Conservation (phyloP, 2,797 vertebrate species). For the Gadopsis marmoratus region DNA sequence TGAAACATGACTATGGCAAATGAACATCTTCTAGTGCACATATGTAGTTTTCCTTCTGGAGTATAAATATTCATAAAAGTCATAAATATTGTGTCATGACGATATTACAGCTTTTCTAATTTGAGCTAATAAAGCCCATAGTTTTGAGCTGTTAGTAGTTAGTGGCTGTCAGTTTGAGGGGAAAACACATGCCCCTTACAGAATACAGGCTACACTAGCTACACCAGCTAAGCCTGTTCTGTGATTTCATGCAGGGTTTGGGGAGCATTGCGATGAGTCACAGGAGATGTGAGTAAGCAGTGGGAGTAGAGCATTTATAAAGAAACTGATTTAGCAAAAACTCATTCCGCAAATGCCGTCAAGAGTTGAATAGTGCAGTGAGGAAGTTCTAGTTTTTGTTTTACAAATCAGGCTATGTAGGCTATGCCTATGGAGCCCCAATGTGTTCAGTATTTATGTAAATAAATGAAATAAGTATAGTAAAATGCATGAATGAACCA, state of each 20-base stretch:
- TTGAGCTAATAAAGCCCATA: conserved; percentile 36
- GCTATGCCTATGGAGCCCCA: neutral
- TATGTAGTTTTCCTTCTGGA: conserved; percentile 6
- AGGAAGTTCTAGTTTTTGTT: conserved; percentile 31
- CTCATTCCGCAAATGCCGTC: conserved; percentile 14
- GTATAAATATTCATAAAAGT: conserved; percentile 7
- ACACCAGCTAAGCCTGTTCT: conserved; percentile 65
- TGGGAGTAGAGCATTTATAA: conserved; percentile 65
- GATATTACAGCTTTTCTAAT: conserved; percentile 42
- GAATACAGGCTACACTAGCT: conserved; percentile 34
- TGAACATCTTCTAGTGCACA: neutral
- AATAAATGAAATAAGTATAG: neutral
- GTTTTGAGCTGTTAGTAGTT: conserved; percentile 4
- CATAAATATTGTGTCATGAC: conserved; percentile 22
- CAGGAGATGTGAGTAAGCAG: conserved; percentile 63
- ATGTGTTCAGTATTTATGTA: neutral
- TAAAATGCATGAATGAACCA: neutral
- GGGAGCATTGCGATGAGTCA: conserved; percentile 72
- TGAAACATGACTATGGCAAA: conserved; percentile 4
- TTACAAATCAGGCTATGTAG: neutral
- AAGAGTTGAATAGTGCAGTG: conserved; percentile 21
- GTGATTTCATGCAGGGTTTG: conserved; percentile 75
- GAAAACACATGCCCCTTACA: conserved; percentile 49
- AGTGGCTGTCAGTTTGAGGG: conserved; percentile 35
- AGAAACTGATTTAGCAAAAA: conserved; percentile 32